These are phyloP conservation scores for Myotis vivesi DNA, from an alignment of 2,797 vertebrate genomes.

Conservation along the genomic window DNA sequence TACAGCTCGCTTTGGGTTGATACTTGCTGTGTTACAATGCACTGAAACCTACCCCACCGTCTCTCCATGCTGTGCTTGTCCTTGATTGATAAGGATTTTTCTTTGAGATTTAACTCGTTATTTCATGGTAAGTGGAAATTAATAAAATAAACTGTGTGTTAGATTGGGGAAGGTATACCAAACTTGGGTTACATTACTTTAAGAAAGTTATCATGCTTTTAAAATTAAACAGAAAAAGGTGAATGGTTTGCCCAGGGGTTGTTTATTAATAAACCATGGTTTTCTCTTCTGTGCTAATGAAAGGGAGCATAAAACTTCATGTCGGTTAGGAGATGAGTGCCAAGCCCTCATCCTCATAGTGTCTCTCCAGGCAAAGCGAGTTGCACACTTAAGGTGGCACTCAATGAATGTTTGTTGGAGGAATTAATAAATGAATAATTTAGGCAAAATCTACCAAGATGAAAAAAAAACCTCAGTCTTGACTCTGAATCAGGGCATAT, in stretches of 20 bases:
- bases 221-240: neutral
- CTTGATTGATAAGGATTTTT: neutral
- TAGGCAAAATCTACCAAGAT: neutral
- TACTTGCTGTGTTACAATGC: neutral
- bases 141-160: neutral
- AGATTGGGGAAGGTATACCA: neutral
- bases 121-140: neutral
- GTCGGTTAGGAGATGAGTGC: neutral
- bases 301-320: neutral
- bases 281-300: neutral
- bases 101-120: neutral
- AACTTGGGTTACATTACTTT: neutral
- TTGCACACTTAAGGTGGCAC: neutral
- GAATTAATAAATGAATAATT: conserved; percentile 52
- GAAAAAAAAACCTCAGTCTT: neutral
- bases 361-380: neutral
- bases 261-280: neutral
- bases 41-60: neutral
- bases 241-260: neutral
- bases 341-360: neutral
- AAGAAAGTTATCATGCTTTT: neutral
- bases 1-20: neutral
- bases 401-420: conserved; percentile 46
- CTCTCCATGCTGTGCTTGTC: neutral
- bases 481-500: neutral